phyloP scores from a whole-genome alignment of 2,113 vertebrate genomes.

The Ictalurus punctatus region DNA sequence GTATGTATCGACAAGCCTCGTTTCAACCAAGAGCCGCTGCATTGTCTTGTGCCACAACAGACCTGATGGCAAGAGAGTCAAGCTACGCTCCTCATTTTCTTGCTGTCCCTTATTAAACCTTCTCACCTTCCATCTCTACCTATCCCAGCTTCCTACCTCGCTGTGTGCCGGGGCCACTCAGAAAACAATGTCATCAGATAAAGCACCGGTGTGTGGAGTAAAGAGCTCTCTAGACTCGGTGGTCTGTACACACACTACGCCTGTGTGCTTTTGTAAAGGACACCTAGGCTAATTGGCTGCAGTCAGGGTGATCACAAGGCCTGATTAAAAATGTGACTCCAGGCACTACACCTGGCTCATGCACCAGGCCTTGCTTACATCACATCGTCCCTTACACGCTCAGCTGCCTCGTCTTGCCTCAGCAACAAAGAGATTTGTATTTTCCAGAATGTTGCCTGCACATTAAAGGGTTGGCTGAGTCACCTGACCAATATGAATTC shows the following conservation, averaged over 20 bases:
- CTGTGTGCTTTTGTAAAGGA: slow-evolving; percentile 32
- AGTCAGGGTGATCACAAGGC: slow-evolving; percentile 36
- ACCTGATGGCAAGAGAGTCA: slow-evolving; percentile 3
- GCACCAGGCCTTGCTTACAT: not conserved
- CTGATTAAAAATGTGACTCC: slow-evolving; percentile 47
- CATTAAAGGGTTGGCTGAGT: slow-evolving; percentile 20
- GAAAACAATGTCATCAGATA: slow-evolving; percentile 32
- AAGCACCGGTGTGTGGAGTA: not conserved
- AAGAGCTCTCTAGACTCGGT: not conserved
- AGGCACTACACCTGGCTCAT: slow-evolving; percentile 14
- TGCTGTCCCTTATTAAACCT: slow-evolving; percentile 1
- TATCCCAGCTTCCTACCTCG: not conserved
- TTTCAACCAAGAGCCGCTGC: slow-evolving; percentile 28
- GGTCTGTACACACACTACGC: not conserved
- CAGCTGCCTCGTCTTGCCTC: not conserved
- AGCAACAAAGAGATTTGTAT: slow-evolving; percentile 6
- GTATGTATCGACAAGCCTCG: slow-evolving; percentile 35
- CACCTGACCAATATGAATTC: slow-evolving; percentile 17
- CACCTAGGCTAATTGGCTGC: slow-evolving; percentile 47
- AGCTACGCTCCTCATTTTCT: not conserved
- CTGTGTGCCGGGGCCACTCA: not conserved
- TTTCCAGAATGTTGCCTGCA: not conserved
- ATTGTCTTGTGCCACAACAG: slow-evolving; percentile 11
- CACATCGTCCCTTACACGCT: not conserved
- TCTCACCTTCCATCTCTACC: not conserved